Base-by-base conservation (phyloP, 2,888 invertebrate species). In the Heliconius sara region DNA sequence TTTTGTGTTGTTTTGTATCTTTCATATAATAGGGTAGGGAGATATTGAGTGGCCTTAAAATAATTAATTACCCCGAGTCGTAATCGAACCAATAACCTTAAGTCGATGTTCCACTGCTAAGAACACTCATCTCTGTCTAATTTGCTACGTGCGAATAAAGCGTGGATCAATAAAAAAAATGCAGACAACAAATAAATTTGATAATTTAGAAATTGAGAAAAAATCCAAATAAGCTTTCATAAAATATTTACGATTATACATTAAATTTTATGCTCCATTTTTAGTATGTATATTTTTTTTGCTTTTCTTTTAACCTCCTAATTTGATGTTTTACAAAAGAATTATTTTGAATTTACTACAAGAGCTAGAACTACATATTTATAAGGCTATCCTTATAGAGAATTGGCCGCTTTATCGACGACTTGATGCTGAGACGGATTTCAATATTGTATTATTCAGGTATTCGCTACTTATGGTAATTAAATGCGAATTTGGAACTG, bases 331-430 rank as follows among this genome's bases (percentile, higher is more conserved):
- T 74, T 79, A 67, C 77, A 70, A 68, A 22, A 71, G 67, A 81
- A 67, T 63, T 43, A 66, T 70, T 76, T 72, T 74, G 73, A 72
- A 76, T 76, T 77, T 78, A 71, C 63, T 5, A 67, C 60, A 27
- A 73, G 68, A 25, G 30, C 30, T 30, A 74, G 83, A 83, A 82
- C 83, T 87, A 76, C 88, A 89, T 89, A 89, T 89, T 89, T 88
- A 89, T 89, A 87, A 88, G 85, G 83, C 83, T 83, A 76, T 79
- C 83, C 78, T 83, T 84, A 84, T 83, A 52, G 74, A 80, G 77
- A 81, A 84, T 83, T 79, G 81, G 81, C 80, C 83, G 83, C 81
- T 83, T 84, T 78, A 82, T 80, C 77, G 81, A 80, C 73, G 65
- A 76, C 25, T 43, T 57, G 39, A 67, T 65, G 68, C 70, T 72